Conservation (phyloP, 2,888 invertebrate species). For the Perizoma affinitatum region DNA sequence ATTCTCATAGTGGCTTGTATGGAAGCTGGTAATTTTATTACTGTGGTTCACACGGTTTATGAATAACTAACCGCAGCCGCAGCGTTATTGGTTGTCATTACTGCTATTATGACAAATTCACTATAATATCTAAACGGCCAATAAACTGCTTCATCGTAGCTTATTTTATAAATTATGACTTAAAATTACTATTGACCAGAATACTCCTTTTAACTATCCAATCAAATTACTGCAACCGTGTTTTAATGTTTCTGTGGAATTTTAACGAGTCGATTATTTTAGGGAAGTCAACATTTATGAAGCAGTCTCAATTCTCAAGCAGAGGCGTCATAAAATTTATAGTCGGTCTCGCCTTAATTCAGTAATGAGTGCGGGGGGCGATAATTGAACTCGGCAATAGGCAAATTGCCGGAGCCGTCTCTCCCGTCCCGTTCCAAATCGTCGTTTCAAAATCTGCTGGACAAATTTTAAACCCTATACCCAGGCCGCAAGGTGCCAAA, state of each 20-base stretch:
- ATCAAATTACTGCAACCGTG: conserved; percentile 7
- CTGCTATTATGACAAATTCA: conserved; percentile 43
- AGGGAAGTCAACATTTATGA: conserved; percentile 53
- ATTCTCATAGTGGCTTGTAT: conserved; percentile 40
- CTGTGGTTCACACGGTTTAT: conserved; percentile 52
- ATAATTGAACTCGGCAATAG: conserved; percentile 82
- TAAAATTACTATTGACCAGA: conserved; percentile 6
- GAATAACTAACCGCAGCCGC: conserved; percentile 45
- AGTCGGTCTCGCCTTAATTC: conserved; percentile 79
- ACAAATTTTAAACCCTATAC: conserved; percentile 50
- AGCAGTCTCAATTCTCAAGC: conserved; percentile 62
- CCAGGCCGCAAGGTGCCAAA: conserved; percentile 47
- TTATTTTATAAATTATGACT: conserved; percentile 29
- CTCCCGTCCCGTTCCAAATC: conserved; percentile 59
- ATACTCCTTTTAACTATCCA: conserved; percentile 6
- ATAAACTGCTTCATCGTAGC: conserved; percentile 41
- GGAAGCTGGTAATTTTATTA: conserved; percentile 61
- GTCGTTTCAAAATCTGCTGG: conserved; percentile 45
- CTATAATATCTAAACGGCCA: conserved; percentile 43
- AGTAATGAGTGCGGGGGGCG: conserved; percentile 83
- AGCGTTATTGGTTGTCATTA: conserved; percentile 60
- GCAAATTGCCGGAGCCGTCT: conserved; percentile 77
- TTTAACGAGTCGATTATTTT: conserved; percentile 30
- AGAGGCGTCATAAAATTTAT: conserved; percentile 77
- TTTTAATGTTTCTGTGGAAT: conserved; percentile 4